phyloP scores from a whole-genome alignment of 2,797 vertebrate species.

The Argentina silus region DNA sequence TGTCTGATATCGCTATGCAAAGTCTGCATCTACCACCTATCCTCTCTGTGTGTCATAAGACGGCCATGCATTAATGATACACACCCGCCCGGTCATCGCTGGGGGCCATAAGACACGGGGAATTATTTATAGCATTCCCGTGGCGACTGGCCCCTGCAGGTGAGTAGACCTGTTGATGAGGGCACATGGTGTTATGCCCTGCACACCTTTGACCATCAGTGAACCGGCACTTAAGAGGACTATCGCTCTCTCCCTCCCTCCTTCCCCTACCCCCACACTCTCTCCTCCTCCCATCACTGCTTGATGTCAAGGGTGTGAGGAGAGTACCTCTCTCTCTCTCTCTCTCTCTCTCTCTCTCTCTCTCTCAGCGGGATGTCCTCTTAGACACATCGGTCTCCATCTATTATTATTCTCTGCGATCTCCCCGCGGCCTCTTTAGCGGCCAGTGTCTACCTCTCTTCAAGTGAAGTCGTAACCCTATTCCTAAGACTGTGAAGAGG shows the following conservation, averaged over 20 bases:
- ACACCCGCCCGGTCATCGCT: conserved; percentile 59
- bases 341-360: conserved; percentile 11
- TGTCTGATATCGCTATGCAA: conserved; percentile 41
- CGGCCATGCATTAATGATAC: conserved; percentile 69
- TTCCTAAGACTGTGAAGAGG: conserved; percentile 34
- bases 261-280: conserved; percentile 7
- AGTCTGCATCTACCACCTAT: conserved; percentile 54
- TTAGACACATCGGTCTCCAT: conserved; percentile 54
- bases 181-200: no score
- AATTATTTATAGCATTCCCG: conserved; percentile 37
- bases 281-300: conserved; percentile 43
- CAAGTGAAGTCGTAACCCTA: conserved; percentile 58
- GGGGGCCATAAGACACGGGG: neutral
- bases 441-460: conserved; percentile 40
- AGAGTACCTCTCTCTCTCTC: conserved; percentile 42
- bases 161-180: neutral
- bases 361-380: conserved; percentile 60
- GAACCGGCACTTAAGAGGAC: neutral
- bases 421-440: conserved; percentile 57
- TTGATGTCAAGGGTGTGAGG: conserved; percentile 62
- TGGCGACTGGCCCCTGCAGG: conserved; percentile 37
- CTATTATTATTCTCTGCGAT: conserved; percentile 62
- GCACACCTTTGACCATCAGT: neutral
- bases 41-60: conserved; percentile 29
- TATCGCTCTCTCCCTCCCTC: neutral